phyloP scores from a whole-genome alignment of 2,113 vertebrate genomes.

The Gymnobelideus leadbeateri region DNA sequence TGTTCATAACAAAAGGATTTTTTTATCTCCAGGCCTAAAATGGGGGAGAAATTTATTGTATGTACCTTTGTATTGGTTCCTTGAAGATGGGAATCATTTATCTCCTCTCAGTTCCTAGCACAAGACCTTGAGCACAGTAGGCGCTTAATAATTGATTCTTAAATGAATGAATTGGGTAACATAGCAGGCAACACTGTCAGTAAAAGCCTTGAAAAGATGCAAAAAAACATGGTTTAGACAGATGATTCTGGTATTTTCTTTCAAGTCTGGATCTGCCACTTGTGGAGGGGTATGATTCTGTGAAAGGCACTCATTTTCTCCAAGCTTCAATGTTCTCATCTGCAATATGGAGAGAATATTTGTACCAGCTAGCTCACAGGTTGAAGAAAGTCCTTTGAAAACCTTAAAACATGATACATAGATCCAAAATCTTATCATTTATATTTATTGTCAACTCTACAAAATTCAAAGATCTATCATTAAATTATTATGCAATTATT shows the following conservation, averaged over 20 bases:
- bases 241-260: background rate
- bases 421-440: background rate
- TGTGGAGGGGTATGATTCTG: background rate
- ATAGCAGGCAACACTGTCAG: fast-evolving
- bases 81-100: background rate
- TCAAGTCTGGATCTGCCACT: background rate
- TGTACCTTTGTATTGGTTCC: background rate
- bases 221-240: background rate
- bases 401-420: background rate
- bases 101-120: background rate
- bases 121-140: background rate
- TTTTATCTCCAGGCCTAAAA: background rate
- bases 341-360: background rate
- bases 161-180: background rate
- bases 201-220: background rate
- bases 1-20: background rate
- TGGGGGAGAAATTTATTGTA: background rate
- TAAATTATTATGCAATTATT: background rate
- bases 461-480: background rate
- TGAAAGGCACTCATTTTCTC: background rate
- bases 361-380: background rate
- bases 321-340: background rate
- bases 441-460: background rate
- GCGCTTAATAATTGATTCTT: background rate
- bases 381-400: background rate